Base-by-base conservation (phyloP, 1,140 invertebrate species). In the Megathymus violae region DNA sequence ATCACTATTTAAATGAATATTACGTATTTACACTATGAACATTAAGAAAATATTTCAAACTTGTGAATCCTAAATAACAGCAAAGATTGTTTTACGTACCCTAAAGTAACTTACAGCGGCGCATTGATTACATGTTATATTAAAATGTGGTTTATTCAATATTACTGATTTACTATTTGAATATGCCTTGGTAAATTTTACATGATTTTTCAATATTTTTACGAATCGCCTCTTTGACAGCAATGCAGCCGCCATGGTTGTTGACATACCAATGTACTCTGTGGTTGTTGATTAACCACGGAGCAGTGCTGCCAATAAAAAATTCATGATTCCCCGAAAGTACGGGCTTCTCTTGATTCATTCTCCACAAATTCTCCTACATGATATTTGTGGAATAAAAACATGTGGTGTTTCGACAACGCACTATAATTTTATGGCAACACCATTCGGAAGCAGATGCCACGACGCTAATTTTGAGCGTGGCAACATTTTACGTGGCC, bases 211-310 rank as follows among this genome's bases (percentile, higher is more conserved):
- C 41, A 87, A 67, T 75, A 90, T 70, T 83, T 89, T 84, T 74
- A 75, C 66, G 44, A 88, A 77, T 74, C 75, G 78, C 51, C 74
- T 83, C 67, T 82, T 84, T 79, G 82, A 79, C 69, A 91, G 69
- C 65, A 89, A 64, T 9, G 69, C 76, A 60, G 81, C 82, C 78
- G 86, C 86, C 88, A 90, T 89, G 76, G 64, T 88, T 66, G 62
- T 50, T 94, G n/a, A n/a, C n/a, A n/a, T n/a, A n/a, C n/a, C n/a
- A n/a, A n/a, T n/a, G n/a, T n/a, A n/a, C n/a, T n/a, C n/a, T n/a
- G n/a, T n/a, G n/a, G n/a, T n/a, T n/a, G n/a, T n/a, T n/a, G n/a
- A n/a, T n/a, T n/a, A n/a, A n/a, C n/a, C n/a, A n/a, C n/a, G n/a
- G n/a, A n/a, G n/a, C n/a, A n/a, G n/a, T n/a, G n/a, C n/a, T n/a